These are phyloP conservation scores for Eretmocerus hayati DNA, from an alignment of 2,888 invertebrate species.

Conservation along the genomic window DNA sequence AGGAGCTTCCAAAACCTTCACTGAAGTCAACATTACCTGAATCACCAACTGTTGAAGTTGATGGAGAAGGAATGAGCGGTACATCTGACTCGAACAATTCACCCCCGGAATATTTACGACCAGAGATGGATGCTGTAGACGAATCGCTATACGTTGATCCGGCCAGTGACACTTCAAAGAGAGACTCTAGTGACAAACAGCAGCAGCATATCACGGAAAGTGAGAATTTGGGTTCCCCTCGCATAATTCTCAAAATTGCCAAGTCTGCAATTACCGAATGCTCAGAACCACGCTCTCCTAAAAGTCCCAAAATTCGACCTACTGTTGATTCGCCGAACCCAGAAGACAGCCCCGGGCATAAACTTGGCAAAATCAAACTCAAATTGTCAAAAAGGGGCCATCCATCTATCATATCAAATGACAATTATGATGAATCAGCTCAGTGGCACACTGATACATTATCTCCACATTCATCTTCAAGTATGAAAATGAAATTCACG, in stretches of 20 bases:
- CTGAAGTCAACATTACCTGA: too few relatives aligned
- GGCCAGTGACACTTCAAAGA: slow-evolving; percentile 35
- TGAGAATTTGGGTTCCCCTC: slow-evolving; percentile 42
- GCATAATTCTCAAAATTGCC: slow-evolving; percentile 43
- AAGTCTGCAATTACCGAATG: slow-evolving; percentile 44
- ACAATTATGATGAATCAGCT: slow-evolving; percentile 14
- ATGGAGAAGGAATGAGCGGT: too few relatives aligned
- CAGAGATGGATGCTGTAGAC: too few relatives aligned
- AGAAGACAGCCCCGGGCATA: slow-evolving; percentile 46
- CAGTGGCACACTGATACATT: slow-evolving; percentile 40
- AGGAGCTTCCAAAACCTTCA: too few relatives aligned
- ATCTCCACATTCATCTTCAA: slow-evolving; percentile 31
- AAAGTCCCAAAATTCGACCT: slow-evolving; percentile 43
- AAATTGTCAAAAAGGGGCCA: slow-evolving; percentile 50
- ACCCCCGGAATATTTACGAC: too few relatives aligned
- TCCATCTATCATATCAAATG: slow-evolving; percentile 40
- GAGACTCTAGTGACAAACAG: slow-evolving; percentile 28
- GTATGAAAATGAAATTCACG: slow-evolving; percentile 41
- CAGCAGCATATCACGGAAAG: slow-evolving; percentile 8
- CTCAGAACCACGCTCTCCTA: slow-evolving; percentile 41
- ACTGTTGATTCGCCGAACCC: slow-evolving; percentile 43
- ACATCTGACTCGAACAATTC: too few relatives aligned
- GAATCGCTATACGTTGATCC: too few relatives aligned
- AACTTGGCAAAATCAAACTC: slow-evolving; percentile 51
- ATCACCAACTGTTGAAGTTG: too few relatives aligned